Base-by-base conservation (phyloP, 2,113 vertebrate genomes). In the Platanista minor region DNA sequence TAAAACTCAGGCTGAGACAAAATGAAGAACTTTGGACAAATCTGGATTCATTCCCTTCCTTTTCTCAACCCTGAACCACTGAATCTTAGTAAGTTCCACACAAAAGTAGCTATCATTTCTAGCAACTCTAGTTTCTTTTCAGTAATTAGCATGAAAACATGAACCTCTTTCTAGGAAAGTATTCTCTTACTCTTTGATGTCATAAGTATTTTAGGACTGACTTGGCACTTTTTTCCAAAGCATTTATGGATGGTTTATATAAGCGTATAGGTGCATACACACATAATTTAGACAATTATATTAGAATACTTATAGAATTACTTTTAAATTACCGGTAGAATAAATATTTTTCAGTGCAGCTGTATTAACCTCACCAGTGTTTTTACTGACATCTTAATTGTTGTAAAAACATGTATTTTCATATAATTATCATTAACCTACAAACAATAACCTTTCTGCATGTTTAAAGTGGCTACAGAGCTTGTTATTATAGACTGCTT, bases 401-500 rank as follows among this genome's bases (percentile, higher is more conserved):
- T 98, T 98, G 94, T 90, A 97, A 98, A 98, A 98, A 97, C 96
- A 97, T 97, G 78, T 93, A 91, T 98, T 98, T 98, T 98, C 92
- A 95, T 98, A 97, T 89, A 98, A 98, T 99, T 98, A 98, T 97
- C 97, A 97, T 98, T 98, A 98, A 97, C 98, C 95, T 98, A 94
- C 90, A 98, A 98, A 98, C 95, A 98, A 98, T 98, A 98, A 98
- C 95, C 97, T 98, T 98, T 98, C 98, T 95, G 89, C 92, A 94
- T 97, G 96, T 97, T 98, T 97, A 98, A 98, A 98, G 97, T 98
- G 98, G 96, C 96, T 97, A 80, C 95, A 93, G 97, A 95, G 97
- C 95, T 98, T 98, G 94, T 98, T 98, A 98, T 98, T 98, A 98
- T 85, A 98, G 97, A 97, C 97, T 93, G 97, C 97, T 98, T 98